Conservation (phyloP, 2,113 vertebrate genomes). For the Megaptera novaeangliae region DNA sequence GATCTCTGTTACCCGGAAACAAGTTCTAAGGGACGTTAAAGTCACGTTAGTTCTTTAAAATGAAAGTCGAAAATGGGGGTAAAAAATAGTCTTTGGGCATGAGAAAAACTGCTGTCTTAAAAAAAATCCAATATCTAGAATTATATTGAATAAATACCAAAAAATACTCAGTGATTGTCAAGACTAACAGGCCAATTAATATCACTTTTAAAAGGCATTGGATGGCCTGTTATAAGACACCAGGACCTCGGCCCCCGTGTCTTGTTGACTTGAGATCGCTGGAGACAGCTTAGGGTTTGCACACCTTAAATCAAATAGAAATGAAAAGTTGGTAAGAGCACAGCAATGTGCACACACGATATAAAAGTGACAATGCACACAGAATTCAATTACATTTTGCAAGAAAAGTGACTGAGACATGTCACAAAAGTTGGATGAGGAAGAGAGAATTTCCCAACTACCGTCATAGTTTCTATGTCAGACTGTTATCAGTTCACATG, state of each 20-base stretch:
- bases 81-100: background rate
- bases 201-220: background rate
- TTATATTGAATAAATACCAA: background rate
- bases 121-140: background rate
- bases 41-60: background rate
- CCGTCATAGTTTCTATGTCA: slow-evolving; percentile 32
- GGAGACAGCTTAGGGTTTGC: slow-evolving; percentile 6
- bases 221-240: background rate
- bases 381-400: slow-evolving; percentile 30
- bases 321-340: slow-evolving; percentile 18
- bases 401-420: slow-evolving; percentile 26
- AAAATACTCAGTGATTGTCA: background rate
- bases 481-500: slow-evolving; percentile 52
- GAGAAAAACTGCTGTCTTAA: background rate
- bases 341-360: background rate
- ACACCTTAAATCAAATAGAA: background rate
- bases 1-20: background rate
- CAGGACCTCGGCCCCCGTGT: background rate
- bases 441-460: slow-evolving; percentile 28
- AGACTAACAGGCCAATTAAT: background rate
- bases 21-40: background rate
- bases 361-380: background rate
- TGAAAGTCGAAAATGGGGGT: background rate
- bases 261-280: background rate
- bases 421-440: background rate